phyloP scores from a whole-genome alignment of 2,888 invertebrate species.

The Agrypnus murinus region DNA sequence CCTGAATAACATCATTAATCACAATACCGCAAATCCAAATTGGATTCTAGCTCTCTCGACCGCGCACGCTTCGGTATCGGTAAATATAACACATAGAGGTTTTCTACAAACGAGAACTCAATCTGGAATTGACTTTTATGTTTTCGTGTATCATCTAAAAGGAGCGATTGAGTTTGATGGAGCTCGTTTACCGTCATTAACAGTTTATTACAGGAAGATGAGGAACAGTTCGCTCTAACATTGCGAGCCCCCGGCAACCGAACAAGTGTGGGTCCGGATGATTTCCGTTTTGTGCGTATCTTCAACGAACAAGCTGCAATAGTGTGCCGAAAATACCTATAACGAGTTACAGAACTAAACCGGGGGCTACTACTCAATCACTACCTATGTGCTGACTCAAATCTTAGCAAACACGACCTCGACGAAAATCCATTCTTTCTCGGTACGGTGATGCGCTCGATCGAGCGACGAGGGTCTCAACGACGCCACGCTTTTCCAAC shows the following conservation, averaged over 20 bases:
- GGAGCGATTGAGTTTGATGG: constrained; percentile 30
- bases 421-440: constrained; percentile 15
- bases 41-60: constrained; percentile 58
- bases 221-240: constrained; percentile 20
- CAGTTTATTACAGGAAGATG: constrained; percentile 36
- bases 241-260: constrained; percentile 16
- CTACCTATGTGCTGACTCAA: constrained; percentile 32
- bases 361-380: neutral
- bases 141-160: constrained; percentile 34
- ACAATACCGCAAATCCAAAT: constrained; percentile 66
- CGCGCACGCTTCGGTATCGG: constrained; percentile 30
- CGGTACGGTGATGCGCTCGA: constrained; percentile 16
- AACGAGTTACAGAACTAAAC: constrained; percentile 19
- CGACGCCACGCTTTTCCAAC: constrained; percentile 39
- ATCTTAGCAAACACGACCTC: constrained; percentile 25
- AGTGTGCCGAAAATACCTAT: constrained; percentile 17
- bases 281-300: constrained; percentile 38
- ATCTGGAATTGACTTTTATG: constrained; percentile 34
- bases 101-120: constrained; percentile 20
- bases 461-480: constrained; percentile 15
- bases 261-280: constrained; percentile 30
- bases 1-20: constrained; percentile 67
- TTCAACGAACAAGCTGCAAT: constrained; percentile 19
- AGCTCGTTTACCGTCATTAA: constrained; percentile 39
- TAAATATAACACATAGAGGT: constrained; percentile 28